Conservation (phyloP, 2,113 vertebrate species). For the Hiodon tergisus region DNA sequence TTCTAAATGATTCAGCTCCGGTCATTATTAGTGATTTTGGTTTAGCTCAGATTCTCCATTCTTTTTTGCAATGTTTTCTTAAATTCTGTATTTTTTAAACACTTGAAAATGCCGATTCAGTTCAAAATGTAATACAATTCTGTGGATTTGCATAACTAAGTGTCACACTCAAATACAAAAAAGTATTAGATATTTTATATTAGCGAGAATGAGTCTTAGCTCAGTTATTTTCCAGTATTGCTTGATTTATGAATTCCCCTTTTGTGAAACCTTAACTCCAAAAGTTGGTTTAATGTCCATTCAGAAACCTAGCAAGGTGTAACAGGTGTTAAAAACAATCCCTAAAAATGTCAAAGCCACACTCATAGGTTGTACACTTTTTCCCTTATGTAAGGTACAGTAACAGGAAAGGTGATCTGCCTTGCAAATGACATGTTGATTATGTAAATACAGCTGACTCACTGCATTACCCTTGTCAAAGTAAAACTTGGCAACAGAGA, state of each 20-base stretch:
- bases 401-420: neutral
- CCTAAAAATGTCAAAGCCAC: neutral
- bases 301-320: neutral
- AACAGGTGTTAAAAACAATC: conserved; percentile 11
- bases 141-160: conserved; percentile 5
- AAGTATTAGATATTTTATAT: conserved; percentile 13
- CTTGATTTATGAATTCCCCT: neutral
- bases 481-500: neutral
- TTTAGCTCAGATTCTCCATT: neutral
- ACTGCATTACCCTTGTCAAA: neutral
- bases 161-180: neutral
- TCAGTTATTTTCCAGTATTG: neutral
- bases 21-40: neutral
- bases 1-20: no score
- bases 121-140: neutral
- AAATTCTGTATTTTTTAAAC: neutral
- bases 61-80: neutral
- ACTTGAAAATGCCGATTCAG: neutral
- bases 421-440: neutral
- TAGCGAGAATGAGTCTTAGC: conserved; percentile 6
- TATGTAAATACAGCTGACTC: neutral
- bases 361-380: neutral
- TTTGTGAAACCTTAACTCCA: neutral
- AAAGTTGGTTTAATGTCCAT: neutral
- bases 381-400: neutral